phyloP scores from a whole-genome alignment of 2,888 invertebrate genomes.

The Diaprepes abbreviatus region DNA sequence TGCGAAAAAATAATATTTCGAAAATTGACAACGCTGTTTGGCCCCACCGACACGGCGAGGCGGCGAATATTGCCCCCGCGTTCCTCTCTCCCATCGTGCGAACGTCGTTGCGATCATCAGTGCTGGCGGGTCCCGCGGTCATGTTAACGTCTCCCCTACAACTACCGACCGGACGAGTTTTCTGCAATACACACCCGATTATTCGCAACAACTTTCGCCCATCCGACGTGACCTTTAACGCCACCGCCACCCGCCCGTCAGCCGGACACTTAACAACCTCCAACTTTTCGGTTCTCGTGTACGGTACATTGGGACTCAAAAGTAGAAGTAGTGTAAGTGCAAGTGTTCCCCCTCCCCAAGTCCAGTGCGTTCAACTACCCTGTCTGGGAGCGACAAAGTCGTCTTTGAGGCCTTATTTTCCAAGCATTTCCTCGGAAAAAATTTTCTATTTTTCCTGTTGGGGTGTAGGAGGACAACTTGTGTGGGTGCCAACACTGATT shows the following conservation, averaged over 20 bases:
- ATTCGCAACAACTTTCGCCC: constrained; percentile 38
- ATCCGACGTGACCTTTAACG: constrained; percentile 29
- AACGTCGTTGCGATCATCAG: constrained; percentile 63
- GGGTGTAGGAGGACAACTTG: constrained; percentile 41
- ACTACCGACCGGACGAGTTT: constrained; percentile 48
- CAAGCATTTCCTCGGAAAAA: constrained; percentile 8
- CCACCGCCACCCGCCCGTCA: constrained; percentile 30
- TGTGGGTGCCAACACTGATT: constrained; percentile 40
- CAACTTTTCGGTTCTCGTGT: constrained; percentile 43
- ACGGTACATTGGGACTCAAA: constrained; percentile 34
- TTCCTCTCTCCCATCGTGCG: constrained; percentile 37
- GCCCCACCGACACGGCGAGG: constrained; percentile 44
- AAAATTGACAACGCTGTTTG: constrained; percentile 46
- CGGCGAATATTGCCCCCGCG: constrained; percentile 41
- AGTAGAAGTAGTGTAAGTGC: constrained; percentile 36
- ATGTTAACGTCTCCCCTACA: constrained; percentile 69
- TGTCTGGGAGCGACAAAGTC: constrained; percentile 29
- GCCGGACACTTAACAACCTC: constrained; percentile 32
- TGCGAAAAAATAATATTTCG: constrained; percentile 22
- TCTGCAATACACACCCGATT: constrained; percentile 44
- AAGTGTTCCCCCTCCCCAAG: constrained; percentile 36
- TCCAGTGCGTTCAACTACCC: constrained; percentile 43
- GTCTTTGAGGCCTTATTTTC: neutral
- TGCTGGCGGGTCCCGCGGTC: constrained; percentile 67
- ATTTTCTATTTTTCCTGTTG: constrained; percentile 41